Conservation (phyloP, 2,113 vertebrate species). For the Romanogobio albipinnatus region DNA sequence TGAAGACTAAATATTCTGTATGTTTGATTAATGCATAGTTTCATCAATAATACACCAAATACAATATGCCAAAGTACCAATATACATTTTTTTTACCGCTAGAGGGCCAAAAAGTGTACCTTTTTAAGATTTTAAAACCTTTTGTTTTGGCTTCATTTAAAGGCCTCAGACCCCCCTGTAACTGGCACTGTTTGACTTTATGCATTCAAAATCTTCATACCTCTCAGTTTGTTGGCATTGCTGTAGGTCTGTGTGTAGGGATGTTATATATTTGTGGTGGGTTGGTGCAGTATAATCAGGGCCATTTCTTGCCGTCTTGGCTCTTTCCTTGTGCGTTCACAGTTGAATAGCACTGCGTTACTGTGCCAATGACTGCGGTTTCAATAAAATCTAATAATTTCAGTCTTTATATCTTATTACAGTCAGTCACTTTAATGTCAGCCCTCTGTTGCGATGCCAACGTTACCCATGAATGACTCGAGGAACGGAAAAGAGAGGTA, state of each 20-base stretch:
- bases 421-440: conserved; percentile 75
- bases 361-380: conserved; percentile 69
- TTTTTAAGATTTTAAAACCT: background rate
- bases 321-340: conserved; percentile 59
- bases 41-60: background rate
- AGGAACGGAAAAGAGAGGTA: conserved; percentile 39
- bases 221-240: conserved; percentile 12
- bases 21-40: background rate
- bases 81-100: background rate
- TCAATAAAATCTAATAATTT: conserved; percentile 75
- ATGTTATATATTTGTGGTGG: conserved; percentile 31
- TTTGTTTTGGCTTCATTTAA: background rate
- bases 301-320: conserved; percentile 62
- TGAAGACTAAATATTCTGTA: background rate
- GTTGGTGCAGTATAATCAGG: conserved; percentile 63
- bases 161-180: background rate
- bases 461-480: conserved; percentile 48
- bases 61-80: background rate
- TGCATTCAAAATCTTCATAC: background rate
- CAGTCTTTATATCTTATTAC: conserved; percentile 78
- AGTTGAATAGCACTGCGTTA: conserved; percentile 65
- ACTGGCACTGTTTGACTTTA: background rate
- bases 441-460: conserved; percentile 71
- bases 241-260: conserved; percentile 33
- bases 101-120: too few species aligned